Evolutionary conservation across 2,888 invertebrate species (phyloP).

Genomic region (Drymonia ruficornis): DNA sequence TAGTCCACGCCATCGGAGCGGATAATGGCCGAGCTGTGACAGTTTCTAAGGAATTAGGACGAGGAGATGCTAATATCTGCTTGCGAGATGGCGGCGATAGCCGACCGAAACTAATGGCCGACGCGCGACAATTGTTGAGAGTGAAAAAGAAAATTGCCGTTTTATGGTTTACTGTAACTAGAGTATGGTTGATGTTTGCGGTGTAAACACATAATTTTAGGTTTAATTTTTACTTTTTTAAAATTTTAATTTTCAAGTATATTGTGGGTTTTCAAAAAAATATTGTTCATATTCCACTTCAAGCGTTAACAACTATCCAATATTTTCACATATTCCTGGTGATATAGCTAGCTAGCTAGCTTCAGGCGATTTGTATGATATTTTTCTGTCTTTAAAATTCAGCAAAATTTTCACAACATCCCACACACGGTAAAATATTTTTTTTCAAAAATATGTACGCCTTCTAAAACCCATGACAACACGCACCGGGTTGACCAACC

Average conservation of each 20-base stretch:
- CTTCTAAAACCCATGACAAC: slow-evolving; percentile 33
- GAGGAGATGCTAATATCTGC: slow-evolving; percentile 45
- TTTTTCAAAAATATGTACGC: background rate
- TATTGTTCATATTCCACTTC: too few relatives aligned
- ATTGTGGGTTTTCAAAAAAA: too few relatives aligned
- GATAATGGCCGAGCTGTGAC: slow-evolving; percentile 54
- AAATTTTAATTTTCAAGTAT: too few relatives aligned
- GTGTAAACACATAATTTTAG: too few relatives aligned
- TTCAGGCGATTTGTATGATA: too few relatives aligned
- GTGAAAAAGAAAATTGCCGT: background rate
- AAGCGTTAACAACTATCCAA: too few relatives aligned
- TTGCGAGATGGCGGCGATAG: slow-evolving; percentile 29
- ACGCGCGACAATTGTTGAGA: slow-evolving; percentile 7
- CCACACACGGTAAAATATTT: too few relatives aligned
- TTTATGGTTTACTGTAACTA: background rate
- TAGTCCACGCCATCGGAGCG: slow-evolving; percentile 50
- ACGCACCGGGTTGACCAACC: slow-evolving; percentile 54
- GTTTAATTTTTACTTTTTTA: too few relatives aligned
- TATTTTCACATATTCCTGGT: too few relatives aligned
- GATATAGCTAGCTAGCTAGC: too few relatives aligned
- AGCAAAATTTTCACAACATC: background rate
- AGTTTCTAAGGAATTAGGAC: slow-evolving; percentile 57
- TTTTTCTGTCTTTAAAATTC: too few relatives aligned
- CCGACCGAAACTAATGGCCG: slow-evolving; percentile 31
- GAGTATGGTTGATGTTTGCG: background rate